A percentile compares a stretch with the other conserved stretches of the same genome.
Conservation (phyloP, 2,888 invertebrate genomes). For the Drosophila maculinotata region DNA sequence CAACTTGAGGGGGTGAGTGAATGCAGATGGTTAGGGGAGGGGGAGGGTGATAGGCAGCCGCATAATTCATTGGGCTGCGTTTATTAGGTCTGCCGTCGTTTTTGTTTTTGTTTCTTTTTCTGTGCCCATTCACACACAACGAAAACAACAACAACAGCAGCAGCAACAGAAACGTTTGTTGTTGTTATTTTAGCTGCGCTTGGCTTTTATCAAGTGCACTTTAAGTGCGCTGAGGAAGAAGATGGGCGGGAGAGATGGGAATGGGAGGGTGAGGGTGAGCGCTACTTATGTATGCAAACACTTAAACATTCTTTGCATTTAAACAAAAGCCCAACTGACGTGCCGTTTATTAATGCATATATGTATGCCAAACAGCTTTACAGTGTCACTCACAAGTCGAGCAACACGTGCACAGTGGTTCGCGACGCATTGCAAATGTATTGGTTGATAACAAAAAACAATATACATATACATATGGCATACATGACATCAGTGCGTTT, state of each 20-base stretch:
- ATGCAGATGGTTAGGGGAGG: too few relatives aligned
- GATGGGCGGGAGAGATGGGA: not conserved
- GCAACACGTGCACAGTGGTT: conserved; percentile 36
- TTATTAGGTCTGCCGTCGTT: conserved; percentile 52
- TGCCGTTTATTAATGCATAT: conserved; percentile 44
- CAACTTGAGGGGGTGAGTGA: conserved; percentile 9
- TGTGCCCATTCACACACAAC: conserved; percentile 64
- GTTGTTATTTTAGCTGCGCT: conserved; percentile 44
- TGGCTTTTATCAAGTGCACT: conserved; percentile 67
- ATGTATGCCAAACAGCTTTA: conserved; percentile 51
- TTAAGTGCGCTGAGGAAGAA: conserved; percentile 48
- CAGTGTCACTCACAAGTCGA: conserved; percentile 58
- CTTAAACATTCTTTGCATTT: conserved; percentile 61
- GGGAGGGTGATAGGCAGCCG: conserved; percentile 22
- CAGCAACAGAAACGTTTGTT: conserved; percentile 29
- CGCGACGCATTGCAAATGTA: conserved; percentile 15
- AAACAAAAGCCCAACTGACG: conserved; percentile 47
- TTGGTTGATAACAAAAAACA: conserved; percentile 26
- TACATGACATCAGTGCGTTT: conserved; percentile 42
- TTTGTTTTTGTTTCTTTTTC: conserved; percentile 25
- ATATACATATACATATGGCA: not conserved
- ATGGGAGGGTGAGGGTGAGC: conserved; percentile 1
- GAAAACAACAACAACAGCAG: conserved; percentile 15
- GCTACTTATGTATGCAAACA: conserved; percentile 57
- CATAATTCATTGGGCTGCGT: conserved; percentile 65